Evolutionary conservation across 2,888 invertebrate genomes (phyloP).

Genomic region (Bhutanitis thaidina): DNA sequence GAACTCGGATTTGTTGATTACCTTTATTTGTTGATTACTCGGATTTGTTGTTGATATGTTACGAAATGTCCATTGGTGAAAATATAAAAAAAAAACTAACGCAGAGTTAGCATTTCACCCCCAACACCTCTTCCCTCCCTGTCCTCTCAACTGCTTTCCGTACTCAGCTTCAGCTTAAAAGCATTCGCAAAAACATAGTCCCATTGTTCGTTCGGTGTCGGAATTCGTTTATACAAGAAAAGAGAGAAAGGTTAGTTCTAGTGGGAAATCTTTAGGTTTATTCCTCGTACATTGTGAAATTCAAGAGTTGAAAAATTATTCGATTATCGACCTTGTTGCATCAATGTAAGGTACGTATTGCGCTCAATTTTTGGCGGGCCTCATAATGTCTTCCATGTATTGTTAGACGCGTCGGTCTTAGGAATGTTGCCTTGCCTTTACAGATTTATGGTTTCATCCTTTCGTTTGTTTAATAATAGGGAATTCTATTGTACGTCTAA

Average conservation of each 20-base stretch:
- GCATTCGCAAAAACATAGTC: slow-evolving; percentile 1
- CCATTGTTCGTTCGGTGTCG: slow-evolving; percentile 17
- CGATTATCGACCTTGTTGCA: background rate
- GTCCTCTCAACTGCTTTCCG: background rate
- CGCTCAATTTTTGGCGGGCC: background rate
- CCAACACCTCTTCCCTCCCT: background rate
- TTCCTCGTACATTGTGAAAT: slow-evolving; percentile 6
- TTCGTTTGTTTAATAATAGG: background rate
- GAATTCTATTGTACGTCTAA: too few relatives aligned
- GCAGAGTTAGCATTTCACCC: background rate
- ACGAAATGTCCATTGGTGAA: slow-evolving; percentile 11
- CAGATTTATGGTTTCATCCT: slow-evolving; percentile 14
- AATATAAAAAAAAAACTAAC: background rate
- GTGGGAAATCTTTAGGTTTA: slow-evolving; percentile 19
- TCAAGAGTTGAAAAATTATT: background rate
- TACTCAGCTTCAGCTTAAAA: background rate
- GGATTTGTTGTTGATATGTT: too few relatives aligned
- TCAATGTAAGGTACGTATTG: background rate
- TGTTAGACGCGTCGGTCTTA: slow-evolving; percentile 8
- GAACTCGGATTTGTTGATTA: too few relatives aligned
- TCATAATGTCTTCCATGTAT: slow-evolving; percentile 17
- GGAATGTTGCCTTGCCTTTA: slow-evolving; percentile 15
- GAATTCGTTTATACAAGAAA: slow-evolving; percentile 17
- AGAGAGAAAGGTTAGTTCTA: slow-evolving; percentile 15
- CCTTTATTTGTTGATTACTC: too few relatives aligned